phyloP scores from a whole-genome alignment of 2,113 vertebrate genomes.

The Amphiprion percula region DNA sequence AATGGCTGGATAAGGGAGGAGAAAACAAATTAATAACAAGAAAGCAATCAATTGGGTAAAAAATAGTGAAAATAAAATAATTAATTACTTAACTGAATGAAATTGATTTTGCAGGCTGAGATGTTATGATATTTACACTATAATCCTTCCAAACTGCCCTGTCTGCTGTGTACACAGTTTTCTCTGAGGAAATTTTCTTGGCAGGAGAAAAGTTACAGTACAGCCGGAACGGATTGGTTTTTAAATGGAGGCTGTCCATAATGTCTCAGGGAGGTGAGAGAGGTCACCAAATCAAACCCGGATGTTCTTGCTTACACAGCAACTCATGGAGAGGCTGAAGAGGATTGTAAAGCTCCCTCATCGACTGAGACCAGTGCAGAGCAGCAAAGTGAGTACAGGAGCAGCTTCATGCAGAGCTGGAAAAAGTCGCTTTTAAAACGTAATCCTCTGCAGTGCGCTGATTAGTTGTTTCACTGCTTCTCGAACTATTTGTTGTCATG shows the following conservation, averaged over 20 bases:
- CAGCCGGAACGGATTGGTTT: conserved; percentile 12
- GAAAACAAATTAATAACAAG: background rate
- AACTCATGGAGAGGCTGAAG: conserved; percentile 93
- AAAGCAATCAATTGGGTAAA: background rate
- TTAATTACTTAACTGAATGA: no score
- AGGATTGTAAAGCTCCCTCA: conserved; percentile 90
- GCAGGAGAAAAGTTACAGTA: conserved; percentile 8
- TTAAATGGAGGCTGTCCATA: conserved; percentile 29
- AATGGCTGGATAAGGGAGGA: background rate
- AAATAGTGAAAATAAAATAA: background rate
- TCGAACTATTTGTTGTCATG: background rate
- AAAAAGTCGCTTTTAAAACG: background rate
- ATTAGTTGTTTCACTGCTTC: conserved; percentile 17
- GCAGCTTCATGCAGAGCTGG: background rate
- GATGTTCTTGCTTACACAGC: conserved; percentile 80
- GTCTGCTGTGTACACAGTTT: background rate
- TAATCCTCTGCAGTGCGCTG: conserved; percentile 8
- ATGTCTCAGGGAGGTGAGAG: conserved; percentile 28
- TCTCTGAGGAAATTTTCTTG: conserved; percentile 8
- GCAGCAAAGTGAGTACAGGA: conserved; percentile 88
- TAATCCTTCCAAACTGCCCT: no score
- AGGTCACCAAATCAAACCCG: conserved; percentile 45
- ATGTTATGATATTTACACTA: background rate
- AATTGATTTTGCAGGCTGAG: background rate
- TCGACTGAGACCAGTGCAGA: conserved; percentile 89